Conservation (phyloP, 2,797 vertebrate genomes). For the Microhierax caerulescens region DNA sequence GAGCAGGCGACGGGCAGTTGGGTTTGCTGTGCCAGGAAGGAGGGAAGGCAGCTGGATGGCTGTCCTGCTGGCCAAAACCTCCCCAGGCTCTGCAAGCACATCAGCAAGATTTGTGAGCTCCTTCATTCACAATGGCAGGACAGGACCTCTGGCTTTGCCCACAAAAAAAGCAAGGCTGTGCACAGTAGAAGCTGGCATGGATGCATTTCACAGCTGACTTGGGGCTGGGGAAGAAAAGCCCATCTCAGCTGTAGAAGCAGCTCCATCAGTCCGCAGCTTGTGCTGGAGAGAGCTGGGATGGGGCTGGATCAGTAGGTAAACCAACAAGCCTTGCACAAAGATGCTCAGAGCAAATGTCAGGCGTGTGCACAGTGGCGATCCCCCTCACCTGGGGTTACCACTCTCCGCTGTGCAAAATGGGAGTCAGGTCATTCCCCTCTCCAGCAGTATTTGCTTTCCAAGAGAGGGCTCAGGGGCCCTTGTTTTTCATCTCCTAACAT, state of each 20-base stretch:
- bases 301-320: neutral
- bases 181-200: neutral
- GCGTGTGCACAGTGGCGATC: neutral
- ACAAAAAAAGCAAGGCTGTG: neutral
- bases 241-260: neutral
- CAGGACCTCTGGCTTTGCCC: neutral
- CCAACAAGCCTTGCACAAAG: neutral
- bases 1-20: neutral
- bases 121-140: neutral
- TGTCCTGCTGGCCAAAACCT: neutral
- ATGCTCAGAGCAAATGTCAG: neutral
- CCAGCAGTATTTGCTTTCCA: neutral
- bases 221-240: neutral
- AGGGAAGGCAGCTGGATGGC: neutral
- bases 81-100: neutral
- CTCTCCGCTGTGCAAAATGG: neutral
- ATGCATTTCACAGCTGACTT: neutral
- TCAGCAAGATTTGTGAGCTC: neutral
- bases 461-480: neutral
- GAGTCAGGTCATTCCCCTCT: neutral
- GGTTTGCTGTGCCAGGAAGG: neutral
- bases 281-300: neutral
- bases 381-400: neutral
- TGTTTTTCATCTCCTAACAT: fast-evolving
- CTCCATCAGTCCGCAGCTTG: neutral